Evolutionary conservation across 2,888 invertebrate species (phyloP), one percentile per base, ranked within the genome.

Genomic region (Pedicia rivosa): DNA sequence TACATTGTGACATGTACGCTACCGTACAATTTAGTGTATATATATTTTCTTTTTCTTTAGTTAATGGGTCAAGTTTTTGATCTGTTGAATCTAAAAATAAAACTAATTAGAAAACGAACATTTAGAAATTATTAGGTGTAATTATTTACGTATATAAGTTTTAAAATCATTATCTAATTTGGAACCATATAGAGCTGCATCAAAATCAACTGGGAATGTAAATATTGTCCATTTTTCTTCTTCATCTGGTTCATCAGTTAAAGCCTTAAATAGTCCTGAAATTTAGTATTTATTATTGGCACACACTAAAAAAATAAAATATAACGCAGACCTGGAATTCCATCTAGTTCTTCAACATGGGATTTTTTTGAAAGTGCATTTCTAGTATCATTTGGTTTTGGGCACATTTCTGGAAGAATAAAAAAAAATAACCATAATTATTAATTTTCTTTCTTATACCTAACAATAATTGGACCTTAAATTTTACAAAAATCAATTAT

Each of bases 1-100:
- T 79, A 56, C 92, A 92, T 52, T 86, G 78, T 22, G 82, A 76
- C 75, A 88, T 76, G 62, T 80, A 92, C 1, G 86, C 83, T 6
- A 91, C 90, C 0, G 90, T 90, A 59, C 92, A 92, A 64, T 92
- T 92, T 8, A 82, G 67, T 2, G 78, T 81, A 40, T 75, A 64
- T 35, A 72, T 63, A 52, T 75, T 72, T 12, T 53, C 55, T 28
- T 52, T 46, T 41, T 53, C 55, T 40, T 52, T 53, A 16, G 16
- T 16, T n/a, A 36, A 7, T 8, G 67, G 51, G 48, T 70, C 68
- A 5, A 72, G 62, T 34, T 75, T 74, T 44, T 74, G 72, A 43
- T 77, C 76, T 36, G 73, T 68, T 43, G 69, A 72, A 58, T 77
- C 79, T 78, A 53, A 48, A 33, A 20, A 28, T 24, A 28, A 15